phyloP scores from a whole-genome alignment of 2,797 vertebrate species.

The Allobates femoralis region DNA sequence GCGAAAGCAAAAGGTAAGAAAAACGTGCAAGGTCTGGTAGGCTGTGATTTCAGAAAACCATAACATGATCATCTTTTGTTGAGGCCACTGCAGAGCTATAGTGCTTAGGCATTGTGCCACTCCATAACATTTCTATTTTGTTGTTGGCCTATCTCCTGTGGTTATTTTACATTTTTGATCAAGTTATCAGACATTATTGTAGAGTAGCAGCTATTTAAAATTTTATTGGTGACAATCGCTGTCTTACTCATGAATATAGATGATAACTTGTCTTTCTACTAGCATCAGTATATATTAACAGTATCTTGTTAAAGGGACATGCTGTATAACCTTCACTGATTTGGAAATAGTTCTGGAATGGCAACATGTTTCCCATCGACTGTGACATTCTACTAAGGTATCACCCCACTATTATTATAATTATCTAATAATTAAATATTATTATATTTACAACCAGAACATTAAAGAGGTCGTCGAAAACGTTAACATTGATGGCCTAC shows the following conservation, averaged over 20 bases:
- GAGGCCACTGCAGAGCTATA: not conserved
- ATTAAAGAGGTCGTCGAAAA: no score
- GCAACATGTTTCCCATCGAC: no score
- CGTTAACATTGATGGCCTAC: no score
- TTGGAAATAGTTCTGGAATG: not conserved
- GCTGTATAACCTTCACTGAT: not conserved
- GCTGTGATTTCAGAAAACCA: not conserved
- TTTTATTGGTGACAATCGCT: not conserved
- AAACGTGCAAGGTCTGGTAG: no score
- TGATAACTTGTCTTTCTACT: not conserved
- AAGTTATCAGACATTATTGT: not conserved
- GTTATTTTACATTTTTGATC: not conserved
- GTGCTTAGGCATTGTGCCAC: not conserved
- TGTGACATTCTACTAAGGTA: no score
- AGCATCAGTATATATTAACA: not conserved
- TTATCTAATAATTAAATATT: no score
- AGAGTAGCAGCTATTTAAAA: no score
- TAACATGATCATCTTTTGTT: not conserved
- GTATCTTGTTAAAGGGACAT: not conserved
- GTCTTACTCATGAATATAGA: not conserved
- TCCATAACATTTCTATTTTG: not conserved
- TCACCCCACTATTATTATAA: no score
- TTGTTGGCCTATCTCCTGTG: not conserved
- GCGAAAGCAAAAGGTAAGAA: no score
- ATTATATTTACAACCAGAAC: no score